Percentiles rank a stretch among this genome's conserved stretches.
phyloP scores from a whole-genome alignment of 37 sponge, comb jelly and placozoan species.

The Cladorhizidae sp. region DNA sequence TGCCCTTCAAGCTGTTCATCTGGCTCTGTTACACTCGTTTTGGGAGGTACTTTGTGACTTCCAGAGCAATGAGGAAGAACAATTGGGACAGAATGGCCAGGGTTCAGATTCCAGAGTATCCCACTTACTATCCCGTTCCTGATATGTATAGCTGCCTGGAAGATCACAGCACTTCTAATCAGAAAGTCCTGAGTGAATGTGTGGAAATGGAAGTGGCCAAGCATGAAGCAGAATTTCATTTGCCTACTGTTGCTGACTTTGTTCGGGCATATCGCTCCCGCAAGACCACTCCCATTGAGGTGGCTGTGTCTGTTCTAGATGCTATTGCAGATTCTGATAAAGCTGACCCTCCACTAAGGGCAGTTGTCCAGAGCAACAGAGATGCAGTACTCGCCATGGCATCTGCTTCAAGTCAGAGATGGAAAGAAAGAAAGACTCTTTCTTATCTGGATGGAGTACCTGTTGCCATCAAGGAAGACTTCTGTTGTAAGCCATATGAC shows the following conservation, averaged over 20 bases:
- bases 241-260: constrained; percentile 52
- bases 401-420: constrained; percentile 74
- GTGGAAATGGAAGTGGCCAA: background rate
- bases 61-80: background rate
- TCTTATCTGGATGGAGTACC: constrained; percentile 87
- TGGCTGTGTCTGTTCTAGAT: constrained; percentile 43
- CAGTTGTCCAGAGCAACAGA: constrained; percentile 50
- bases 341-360: constrained; percentile 61
- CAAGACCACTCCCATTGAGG: constrained; percentile 35
- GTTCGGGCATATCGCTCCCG: constrained; percentile 33
- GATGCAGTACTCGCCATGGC: constrained; percentile 67
- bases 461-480: constrained; percentile 82
- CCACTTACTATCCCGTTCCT: constrained; percentile 61
- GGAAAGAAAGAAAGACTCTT: constrained; percentile 70
- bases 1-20: constrained; percentile 25
- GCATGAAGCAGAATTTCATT: constrained; percentile 2
- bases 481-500: constrained; percentile 51
- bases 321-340: constrained; percentile 50
- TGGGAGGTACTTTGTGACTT: constrained; percentile 28
- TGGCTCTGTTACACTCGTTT: constrained; percentile 52
- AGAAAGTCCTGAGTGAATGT: background rate
- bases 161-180: constrained; percentile 1
- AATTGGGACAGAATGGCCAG: constrained; percentile 19
- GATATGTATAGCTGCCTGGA: background rate
- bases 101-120: constrained; percentile 59